phyloP scores from a whole-genome alignment of 2,888 invertebrate genomes.

The Galerucella pusilla region DNA sequence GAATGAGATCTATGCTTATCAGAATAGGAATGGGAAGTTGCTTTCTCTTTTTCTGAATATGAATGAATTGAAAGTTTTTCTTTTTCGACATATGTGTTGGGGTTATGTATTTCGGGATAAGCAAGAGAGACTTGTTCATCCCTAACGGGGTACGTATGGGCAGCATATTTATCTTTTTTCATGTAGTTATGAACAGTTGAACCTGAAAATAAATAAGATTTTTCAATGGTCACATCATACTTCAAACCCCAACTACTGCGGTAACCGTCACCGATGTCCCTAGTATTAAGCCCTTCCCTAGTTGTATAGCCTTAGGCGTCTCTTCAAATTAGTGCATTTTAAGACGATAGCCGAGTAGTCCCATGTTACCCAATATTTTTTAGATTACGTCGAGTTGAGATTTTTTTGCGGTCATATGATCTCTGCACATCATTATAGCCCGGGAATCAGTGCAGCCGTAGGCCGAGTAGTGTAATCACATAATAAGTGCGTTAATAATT shows the following conservation, averaged over 20 bases:
- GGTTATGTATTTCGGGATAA: neutral
- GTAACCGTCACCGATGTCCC: neutral
- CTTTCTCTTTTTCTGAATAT: conserved; percentile 15
- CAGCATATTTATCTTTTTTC: neutral
- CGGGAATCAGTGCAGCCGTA: too few relatives aligned
- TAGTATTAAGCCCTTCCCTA: neutral
- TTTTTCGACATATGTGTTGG: neutral
- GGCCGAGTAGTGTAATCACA: too few relatives aligned
- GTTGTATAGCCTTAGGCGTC: neutral
- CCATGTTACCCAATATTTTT: too few relatives aligned
- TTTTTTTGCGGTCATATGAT: too few relatives aligned
- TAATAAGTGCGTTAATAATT: too few relatives aligned
- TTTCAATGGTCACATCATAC: neutral
- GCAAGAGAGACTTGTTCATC: neutral
- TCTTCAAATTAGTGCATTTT: neutral
- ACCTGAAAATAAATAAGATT: neutral
- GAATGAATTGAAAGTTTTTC: conserved; percentile 4
- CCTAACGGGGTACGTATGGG: neutral
- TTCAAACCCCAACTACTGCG: neutral
- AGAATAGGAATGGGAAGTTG: neutral
- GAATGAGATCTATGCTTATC: conserved; percentile 15
- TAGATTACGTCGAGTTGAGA: too few relatives aligned
- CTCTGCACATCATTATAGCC: too few relatives aligned
- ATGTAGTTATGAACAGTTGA: neutral
- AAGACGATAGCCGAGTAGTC: neutral